Percentiles rank a stretch among this genome's conserved stretches.
These are phyloP conservation scores for Antennarius maculatus DNA, from an alignment of 2,797 vertebrate species.

Conservation along the genomic window DNA sequence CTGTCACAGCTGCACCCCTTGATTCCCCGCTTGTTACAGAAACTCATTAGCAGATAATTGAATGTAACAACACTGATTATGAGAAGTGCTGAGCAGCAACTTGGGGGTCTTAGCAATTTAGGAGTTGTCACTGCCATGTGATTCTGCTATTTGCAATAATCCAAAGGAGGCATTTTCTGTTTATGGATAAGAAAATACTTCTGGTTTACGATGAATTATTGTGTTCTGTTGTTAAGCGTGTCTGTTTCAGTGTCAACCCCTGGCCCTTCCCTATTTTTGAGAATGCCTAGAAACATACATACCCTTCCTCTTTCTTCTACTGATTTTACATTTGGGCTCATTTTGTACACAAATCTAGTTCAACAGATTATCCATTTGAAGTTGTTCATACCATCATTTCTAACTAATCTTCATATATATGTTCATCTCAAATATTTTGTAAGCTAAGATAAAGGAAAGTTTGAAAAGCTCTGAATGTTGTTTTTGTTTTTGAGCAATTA, in stretches of 20 bases:
- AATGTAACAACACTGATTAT: constrained; percentile 79
- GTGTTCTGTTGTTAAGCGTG: constrained; percentile 32
- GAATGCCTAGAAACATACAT: too few species aligned
- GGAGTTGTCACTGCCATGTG: constrained; percentile 49
- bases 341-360: too few species aligned
- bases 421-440: background rate
- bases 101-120: constrained; percentile 64
- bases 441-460: background rate
- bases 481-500: background rate
- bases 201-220: constrained; percentile 41
- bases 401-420: background rate
- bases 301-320: background rate
- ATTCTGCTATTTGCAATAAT: constrained; percentile 32
- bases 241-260: constrained; percentile 18
- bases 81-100: constrained; percentile 54
- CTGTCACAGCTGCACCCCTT: constrained; percentile 71
- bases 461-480: background rate
- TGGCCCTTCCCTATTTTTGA: constrained; percentile 5
- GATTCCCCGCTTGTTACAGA: constrained; percentile 81
- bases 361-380: background rate
- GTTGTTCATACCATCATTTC: background rate
- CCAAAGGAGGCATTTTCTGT: constrained; percentile 38
- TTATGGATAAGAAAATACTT: constrained; percentile 28
- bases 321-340: background rate
- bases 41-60: constrained; percentile 85